Conservation (phyloP, 2,797 vertebrate species). For the Xenops minutus region DNA sequence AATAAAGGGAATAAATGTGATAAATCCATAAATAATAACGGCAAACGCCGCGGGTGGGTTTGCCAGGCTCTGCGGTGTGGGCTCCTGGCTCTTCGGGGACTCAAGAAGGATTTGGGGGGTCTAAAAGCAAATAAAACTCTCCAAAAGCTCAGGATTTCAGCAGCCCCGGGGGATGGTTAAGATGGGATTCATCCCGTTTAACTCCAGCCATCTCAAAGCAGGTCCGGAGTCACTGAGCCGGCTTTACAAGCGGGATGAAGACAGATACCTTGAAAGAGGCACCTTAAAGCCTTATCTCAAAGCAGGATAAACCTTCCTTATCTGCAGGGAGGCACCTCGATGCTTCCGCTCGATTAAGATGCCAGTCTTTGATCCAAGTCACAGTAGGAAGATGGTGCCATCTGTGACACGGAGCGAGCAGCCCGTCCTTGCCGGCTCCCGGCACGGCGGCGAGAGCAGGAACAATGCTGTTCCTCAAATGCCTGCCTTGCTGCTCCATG, state of each 20-base stretch:
- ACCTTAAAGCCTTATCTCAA: neutral
- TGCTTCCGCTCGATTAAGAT: neutral
- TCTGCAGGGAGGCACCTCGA: neutral
- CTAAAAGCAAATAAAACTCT: neutral
- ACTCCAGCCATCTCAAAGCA: neutral
- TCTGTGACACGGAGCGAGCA: neutral
- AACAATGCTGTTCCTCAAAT: neutral
- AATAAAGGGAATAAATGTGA: neutral
- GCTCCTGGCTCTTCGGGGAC: neutral
- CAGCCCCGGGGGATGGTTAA: neutral
- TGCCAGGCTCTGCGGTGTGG: accelerated
- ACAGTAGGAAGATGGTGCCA: neutral
- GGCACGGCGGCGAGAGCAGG: neutral
- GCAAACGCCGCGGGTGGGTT: accelerated
- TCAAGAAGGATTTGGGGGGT: accelerated
- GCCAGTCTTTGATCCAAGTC: neutral
- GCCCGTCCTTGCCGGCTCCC: neutral
- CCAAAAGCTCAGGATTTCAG: neutral
- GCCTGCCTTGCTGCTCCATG: neutral
- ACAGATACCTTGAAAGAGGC: neutral
- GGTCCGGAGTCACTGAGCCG: neutral
- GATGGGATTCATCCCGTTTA: neutral
- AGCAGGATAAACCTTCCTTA: neutral
- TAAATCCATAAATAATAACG: neutral
- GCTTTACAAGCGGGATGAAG: neutral